Conservation (phyloP, 2,113 vertebrate genomes). For the Phaetusa simplex region DNA sequence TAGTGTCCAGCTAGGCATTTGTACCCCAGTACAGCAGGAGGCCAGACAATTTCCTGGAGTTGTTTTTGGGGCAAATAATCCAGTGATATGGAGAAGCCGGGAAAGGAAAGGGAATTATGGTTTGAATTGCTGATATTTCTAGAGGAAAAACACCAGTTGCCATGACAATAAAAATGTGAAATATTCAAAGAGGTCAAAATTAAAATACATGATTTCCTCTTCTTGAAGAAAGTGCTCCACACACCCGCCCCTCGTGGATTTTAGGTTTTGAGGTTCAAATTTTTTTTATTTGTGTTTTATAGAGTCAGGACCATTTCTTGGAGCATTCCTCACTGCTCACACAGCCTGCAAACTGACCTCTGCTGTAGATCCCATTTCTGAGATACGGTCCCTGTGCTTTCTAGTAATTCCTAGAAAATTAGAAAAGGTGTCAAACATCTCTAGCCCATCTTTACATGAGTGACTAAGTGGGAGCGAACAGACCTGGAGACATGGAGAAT, state of each 20-base stretch:
- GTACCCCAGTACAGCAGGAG: not conserved
- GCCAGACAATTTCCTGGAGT: not conserved
- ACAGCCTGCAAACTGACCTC: not conserved
- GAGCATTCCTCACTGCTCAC: not conserved
- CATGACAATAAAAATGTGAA: slow-evolving; percentile 63
- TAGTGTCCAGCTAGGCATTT: not conserved
- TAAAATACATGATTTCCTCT: slow-evolving; percentile 50
- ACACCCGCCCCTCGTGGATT: not conserved
- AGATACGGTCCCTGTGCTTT: not conserved
- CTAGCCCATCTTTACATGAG: not conserved
- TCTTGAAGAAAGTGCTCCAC: not conserved
- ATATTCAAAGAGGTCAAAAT: slow-evolving; percentile 49
- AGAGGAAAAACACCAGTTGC: slow-evolving; percentile 43
- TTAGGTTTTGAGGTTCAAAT: not conserved
- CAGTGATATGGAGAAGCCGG: not conserved
- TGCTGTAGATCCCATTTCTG: not conserved
- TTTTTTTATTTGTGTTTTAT: not conserved
- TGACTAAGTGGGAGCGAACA: not conserved
- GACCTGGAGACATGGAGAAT: not conserved
- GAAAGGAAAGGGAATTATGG: not conserved
- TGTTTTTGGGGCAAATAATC: not conserved
- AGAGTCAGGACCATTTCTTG: not conserved
- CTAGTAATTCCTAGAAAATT: not conserved
- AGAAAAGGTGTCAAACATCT: not conserved
- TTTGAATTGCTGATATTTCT: slow-evolving; percentile 27